Base-by-base conservation (phyloP, 2,797 vertebrate genomes). In the Sternotherus odoratus region DNA sequence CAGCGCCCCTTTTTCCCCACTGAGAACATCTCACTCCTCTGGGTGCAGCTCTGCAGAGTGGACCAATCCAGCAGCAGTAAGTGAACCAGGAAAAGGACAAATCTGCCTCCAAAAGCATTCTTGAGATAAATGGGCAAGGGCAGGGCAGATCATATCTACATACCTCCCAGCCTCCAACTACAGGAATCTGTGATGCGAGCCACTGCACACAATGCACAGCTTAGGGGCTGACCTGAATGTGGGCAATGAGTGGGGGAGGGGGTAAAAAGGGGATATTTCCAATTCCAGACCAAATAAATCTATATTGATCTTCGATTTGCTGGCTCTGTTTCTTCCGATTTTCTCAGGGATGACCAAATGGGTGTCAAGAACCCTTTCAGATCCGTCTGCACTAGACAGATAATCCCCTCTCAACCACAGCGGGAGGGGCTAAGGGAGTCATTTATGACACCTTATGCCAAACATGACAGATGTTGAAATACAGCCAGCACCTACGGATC, bases 371-470 rank as follows among this genome's bases (percentile, higher is more conserved):
- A 75, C 43, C 72, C 43, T 75, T 75, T 75, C 26, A 75, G 43
- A 48, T 17, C 26, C 17, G 46, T 48, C 43, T 75, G 43, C 26
- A 10, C 43, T 17, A 75, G 6, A 13, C 1, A 8, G 72, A 75
- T 12, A 75, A 16, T 7, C 4, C 12, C 36, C 66, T 39, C 36
- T 39, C 66, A 23, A 69, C 17, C 36, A 11, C 66, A 39, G 66
- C 21, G 11, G 11, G 11, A 21, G 0, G 5, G 43, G 21, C 17
- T 2, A 1, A 39, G 21, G 39, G 12, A 54, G 53, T 13, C 0
- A 0, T 15, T 87, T 60, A 19, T 30, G 72, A 12, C 12, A 86
- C 15, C 36, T 13, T 26, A 4, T 2, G 1, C 30, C 36, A 86
- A 91, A 69, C 15, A 8, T 5, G 54, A 17, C 4, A 0, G 1